These are phyloP conservation scores for Molorchus minor DNA, from an alignment of 2,888 invertebrate genomes.

Conservation along the genomic window DNA sequence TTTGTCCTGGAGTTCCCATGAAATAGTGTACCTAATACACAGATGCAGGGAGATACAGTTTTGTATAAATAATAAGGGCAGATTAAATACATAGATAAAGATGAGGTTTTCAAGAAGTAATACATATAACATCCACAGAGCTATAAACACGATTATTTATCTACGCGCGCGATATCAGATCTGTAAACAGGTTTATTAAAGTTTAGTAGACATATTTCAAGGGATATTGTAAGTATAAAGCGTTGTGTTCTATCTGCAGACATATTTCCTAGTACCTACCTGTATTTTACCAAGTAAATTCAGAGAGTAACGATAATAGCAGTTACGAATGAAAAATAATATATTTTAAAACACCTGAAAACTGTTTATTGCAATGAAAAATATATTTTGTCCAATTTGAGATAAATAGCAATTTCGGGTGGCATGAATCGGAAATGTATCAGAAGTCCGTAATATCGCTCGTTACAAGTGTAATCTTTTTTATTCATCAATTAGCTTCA, in stretches of 20 bases:
- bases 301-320: no score
- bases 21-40: not conserved
- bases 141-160: slow-evolving; percentile 43
- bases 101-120: slow-evolving; percentile 54
- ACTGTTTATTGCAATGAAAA: no score
- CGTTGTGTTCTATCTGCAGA: not conserved
- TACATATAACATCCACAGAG: slow-evolving; percentile 56
- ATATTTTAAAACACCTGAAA: no score
- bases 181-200: slow-evolving; percentile 2
- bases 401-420: no score
- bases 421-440: no score
- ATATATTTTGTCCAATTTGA: no score
- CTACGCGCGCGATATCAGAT: not conserved
- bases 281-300: no score
- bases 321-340: no score
- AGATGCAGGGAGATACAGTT: not conserved
- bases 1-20: slow-evolving; percentile 8
- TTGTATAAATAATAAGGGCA: slow-evolving; percentile 7
- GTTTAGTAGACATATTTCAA: slow-evolving; percentile 10
- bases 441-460: no score
- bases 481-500: no score
- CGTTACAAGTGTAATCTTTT: no score
- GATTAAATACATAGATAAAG: slow-evolving; percentile 27
- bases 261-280: not conserved
- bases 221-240: not conserved